Evolutionary conservation across 2,113 vertebrate genomes (phyloP), one percentile per base, ranked within the genome.

Genomic region (Empidonax alnorum): DNA sequence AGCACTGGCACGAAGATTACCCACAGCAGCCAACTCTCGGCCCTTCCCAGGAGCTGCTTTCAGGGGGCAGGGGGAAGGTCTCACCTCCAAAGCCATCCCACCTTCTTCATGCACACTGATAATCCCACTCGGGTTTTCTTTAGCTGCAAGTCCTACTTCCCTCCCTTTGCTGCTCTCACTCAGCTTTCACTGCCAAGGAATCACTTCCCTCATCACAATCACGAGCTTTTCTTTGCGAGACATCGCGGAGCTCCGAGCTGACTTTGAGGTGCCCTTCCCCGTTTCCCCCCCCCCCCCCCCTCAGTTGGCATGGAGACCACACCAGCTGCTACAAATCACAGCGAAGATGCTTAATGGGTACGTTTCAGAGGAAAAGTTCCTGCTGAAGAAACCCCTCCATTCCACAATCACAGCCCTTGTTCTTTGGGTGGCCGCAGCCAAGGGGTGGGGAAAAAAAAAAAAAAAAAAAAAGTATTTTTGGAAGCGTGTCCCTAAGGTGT

Each of bases 251-350:
- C 82, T 71, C 79, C 49, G 82, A 86, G 91, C 93, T 85, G 39
- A 84, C 90, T 96, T 95, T 96, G 84, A 66, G 35, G 1, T 82
- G 86, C 79, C 90, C 80, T 93, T 95, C 66, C 77, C 72, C 42
- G 0, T 88, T 82, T n/a, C n/a, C n/a, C n/a, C n/a, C n/a, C n/a
- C 42, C 35, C 78, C 90, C 67, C 72, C 78, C 90, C 71, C 72
- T 89, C 93, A 91, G 93, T 81, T 96, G 95, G 90, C 91, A 90
- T 89, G 79, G 92, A 69, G 91, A 96, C 94, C 94, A 90, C 73
- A 84, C 94, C 81, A 92, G 82, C 85, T 96, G 91, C 88, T 92
- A 63, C 94, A 91, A 97, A 96, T 95, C 90, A 92, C 39, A 31
- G 53, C 47, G 37, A 96, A 94, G 72, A 93, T 85, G 62, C 73